Evolutionary conservation across 2,113 vertebrate genomes (phyloP), one percentile per base, ranked within the genome.

Genomic region (Anseranas semipalmata): DNA sequence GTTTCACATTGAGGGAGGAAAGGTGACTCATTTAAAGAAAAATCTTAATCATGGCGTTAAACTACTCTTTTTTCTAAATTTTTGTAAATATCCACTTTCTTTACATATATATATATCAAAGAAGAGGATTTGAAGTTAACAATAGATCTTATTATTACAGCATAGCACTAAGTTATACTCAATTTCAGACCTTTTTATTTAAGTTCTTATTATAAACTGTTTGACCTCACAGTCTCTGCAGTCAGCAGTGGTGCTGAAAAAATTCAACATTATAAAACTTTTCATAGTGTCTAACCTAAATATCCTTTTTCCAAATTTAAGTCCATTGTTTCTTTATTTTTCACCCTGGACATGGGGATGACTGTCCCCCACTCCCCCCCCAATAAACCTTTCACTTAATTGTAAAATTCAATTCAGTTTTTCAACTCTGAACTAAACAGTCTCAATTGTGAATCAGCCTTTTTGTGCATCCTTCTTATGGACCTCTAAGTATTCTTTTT

Each of bases 281-380:
- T 70, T 73, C 3, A 17, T 27, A 43, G 3, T 15, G 8, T 65
- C 63, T 68, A 39, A 62, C 18, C 21, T 35, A 62, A 92, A 16
- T 52, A 56, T 35, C 20, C 3, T 14, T 59, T 76, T 71, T 67
- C 35, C 52, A 35, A 46, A 85, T 55, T 37, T 41, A 71, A 85
- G 6, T 45, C 24, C 13, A 9, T 59, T 50, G 20, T 2, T 39
- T 75, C 66, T 82, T 79, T 3, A n/a, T n/a, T 83, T 92, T 72
- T 76, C 8, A 4, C 7, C 37, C n/a, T 66, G 27, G 20, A 46
- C 7, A 43, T 2, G 1, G 8, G 5, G 4, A 5, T 33, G 15
- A 14, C 9, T 30, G 22, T n/a, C n/a, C n/a, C n/a, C n/a, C n/a
- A n/a, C n/a, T n/a, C n/a, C n/a, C n/a, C n/a, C n/a, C n/a, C n/a